Base-by-base conservation (phyloP, 2,113 vertebrate species). In the Acinonyx jubatus region DNA sequence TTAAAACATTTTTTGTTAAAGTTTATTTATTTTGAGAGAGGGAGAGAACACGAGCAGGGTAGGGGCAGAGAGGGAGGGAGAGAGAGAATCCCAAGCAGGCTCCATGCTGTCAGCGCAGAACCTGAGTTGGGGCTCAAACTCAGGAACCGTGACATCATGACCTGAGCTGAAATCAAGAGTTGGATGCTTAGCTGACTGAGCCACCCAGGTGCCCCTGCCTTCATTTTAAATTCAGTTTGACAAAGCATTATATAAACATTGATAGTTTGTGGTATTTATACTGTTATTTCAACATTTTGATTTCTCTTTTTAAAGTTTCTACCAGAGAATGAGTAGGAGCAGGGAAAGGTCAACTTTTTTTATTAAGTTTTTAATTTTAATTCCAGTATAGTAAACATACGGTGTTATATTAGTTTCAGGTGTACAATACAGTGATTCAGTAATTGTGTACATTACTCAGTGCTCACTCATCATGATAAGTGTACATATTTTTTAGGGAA, bases 211-310 rank as follows among this genome's bases (percentile, higher is more conserved):
- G 27, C 66, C 16, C 33, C 19, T 87, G 65, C 55, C 31, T 81
- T 96, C 85, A 80, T 90, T 86, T 96, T 91, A 81, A 96, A 76
- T 48, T 89, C 7, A 52, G 38, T 71, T 71, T 33, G 41, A 86
- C 57, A 66, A 38, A 91, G 48, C 18, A 38, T 33, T 50, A 45
- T 86, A 16, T 11, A 31, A 94, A 21, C 12, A 71, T 85, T 84
- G 85, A 36, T 81, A 73, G 41, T 91, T 81, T 84, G 21, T 89
- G 45, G 10, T 21, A 27, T 31, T 45, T 74, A 82, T 7, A 50
- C 48, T 57, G 16, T 88, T 79, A 36, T 84, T 81, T 76, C 0
- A 87, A 10, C 55, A 19, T 73, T 97, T 86, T 91, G 66, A 41
- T 61, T 79, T 94, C 73, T 27, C 71, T 69, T 66, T 50, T 71